Evolutionary conservation across 2,888 invertebrate genomes (phyloP).

Genomic region (Cancer borealis): DNA sequence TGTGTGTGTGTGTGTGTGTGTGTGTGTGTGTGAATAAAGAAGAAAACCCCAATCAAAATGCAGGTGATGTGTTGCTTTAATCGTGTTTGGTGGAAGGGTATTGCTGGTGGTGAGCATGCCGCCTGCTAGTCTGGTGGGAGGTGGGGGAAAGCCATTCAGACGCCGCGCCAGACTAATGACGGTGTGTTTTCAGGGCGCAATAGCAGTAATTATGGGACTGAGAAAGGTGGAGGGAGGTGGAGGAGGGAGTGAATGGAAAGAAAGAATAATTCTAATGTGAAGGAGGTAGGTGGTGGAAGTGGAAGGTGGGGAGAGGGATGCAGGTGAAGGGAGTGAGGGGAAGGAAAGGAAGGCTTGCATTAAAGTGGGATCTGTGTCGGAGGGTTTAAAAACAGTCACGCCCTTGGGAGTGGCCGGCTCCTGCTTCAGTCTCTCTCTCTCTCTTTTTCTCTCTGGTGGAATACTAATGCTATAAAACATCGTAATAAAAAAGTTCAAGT

Average conservation of each 20-base stretch:
- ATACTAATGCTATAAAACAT: neutral
- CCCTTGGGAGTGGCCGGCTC: neutral
- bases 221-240: neutral
- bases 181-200: neutral
- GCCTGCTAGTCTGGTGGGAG: neutral
- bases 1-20: too few species aligned
- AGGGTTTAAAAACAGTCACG: neutral
- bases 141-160: neutral
- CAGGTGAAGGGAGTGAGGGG: too few species aligned
- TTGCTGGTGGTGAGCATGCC: neutral
- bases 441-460: neutral
- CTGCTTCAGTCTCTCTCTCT: neutral
- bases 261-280: too few species aligned
- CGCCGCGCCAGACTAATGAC: slow-evolving; percentile 26
- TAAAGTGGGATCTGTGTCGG: slow-evolving; percentile 29
- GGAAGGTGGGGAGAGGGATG: neutral
- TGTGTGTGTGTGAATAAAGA: neutral
- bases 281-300: neutral
- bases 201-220: slow-evolving; percentile 5
- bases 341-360: slow-evolving; percentile 23
- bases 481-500: neutral
- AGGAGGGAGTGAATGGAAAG: neutral
- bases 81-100: neutral
- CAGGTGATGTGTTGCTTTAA: neutral
- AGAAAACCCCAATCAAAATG: neutral